Conservation (phyloP, 2,113 vertebrate species). For the Labeo catla region DNA sequence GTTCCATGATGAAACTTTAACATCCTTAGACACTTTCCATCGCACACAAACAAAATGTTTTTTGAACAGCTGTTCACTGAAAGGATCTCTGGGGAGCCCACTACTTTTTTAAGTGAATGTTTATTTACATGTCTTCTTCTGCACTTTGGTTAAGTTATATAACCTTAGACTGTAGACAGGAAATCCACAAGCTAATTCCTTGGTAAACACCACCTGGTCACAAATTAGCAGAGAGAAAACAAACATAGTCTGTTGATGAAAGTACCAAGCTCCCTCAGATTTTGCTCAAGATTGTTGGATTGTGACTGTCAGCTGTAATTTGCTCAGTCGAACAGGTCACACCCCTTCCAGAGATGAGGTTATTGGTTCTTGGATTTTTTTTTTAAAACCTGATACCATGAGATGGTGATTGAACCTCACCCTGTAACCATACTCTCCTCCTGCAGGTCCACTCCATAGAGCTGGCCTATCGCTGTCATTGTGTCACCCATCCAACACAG, state of each 20-base stretch:
- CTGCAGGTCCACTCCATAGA: slow-evolving; percentile 12
- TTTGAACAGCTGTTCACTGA: neutral
- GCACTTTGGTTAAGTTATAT: neutral
- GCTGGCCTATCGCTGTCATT: slow-evolving; percentile 33
- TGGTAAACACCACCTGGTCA: slow-evolving; percentile 6
- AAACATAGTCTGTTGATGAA: neutral
- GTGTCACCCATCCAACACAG: slow-evolving; percentile 32
- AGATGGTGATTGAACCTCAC: slow-evolving; percentile 30
- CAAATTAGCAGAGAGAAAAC: slow-evolving; percentile 2
- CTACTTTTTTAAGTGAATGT: neutral
- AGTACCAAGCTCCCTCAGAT: neutral
- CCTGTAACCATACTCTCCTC: slow-evolving; percentile 41
- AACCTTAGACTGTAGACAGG: neutral
- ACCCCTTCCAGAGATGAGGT: slow-evolving; percentile 11
- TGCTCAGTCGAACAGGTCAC: neutral
- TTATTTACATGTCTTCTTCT: neutral
- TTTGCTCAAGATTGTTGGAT: slow-evolving; percentile 7
- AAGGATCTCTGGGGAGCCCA: neutral
- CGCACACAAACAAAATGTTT: neutral
- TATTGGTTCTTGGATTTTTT: slow-evolving; percentile 21
- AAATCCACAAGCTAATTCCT: slow-evolving; percentile 1
- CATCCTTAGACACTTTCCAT: neutral
- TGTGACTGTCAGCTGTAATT: slow-evolving; percentile 5
- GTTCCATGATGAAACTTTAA: neutral
- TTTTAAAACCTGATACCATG: slow-evolving; percentile 28